Percentiles rank a stretch among this genome's conserved stretches.
Evolutionary conservation across 2,113 vertebrate genomes (phyloP).

Genomic region (Scytalopus superciliaris): DNA sequence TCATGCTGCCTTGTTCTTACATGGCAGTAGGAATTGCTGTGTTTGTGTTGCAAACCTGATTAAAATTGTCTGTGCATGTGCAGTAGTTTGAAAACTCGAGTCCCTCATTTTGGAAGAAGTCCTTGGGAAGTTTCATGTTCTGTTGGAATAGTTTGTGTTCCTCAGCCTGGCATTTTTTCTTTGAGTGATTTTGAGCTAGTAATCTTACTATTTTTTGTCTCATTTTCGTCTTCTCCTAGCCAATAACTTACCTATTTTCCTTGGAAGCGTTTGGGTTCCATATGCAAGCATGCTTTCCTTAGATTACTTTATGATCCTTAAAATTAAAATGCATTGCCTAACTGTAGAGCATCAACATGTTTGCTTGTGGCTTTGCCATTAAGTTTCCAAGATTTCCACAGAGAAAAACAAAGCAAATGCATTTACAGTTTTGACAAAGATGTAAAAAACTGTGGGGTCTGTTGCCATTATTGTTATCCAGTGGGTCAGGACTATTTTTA

Average conservation of each 20-base stretch:
- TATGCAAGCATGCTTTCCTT: background rate
- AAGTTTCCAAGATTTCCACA: background rate
- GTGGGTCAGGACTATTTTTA: background rate
- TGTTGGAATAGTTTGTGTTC: background rate
- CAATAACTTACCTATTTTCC: background rate
- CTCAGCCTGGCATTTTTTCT: background rate
- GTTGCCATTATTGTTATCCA: background rate
- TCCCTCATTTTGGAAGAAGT: background rate
- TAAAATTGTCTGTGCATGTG: background rate
- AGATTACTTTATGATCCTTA: background rate
- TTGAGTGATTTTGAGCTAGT: background rate
- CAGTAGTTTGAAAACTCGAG: background rate
- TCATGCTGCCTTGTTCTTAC: background rate
- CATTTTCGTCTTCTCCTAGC: background rate
- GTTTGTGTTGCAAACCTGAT: background rate
- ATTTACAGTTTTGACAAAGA: background rate
- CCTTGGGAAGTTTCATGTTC: background rate
- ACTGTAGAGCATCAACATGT: background rate
- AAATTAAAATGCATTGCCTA: background rate
- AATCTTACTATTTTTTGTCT: background rate
- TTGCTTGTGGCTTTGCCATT: background rate
- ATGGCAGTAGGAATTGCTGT: background rate
- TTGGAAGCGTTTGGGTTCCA: background rate
- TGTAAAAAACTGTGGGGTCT: background rate
- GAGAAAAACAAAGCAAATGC: background rate